Evolutionary conservation across 2,888 invertebrate genomes (phyloP), one percentile per base, ranked within the genome.

Genomic region (Cerceris ruficornis): DNA sequence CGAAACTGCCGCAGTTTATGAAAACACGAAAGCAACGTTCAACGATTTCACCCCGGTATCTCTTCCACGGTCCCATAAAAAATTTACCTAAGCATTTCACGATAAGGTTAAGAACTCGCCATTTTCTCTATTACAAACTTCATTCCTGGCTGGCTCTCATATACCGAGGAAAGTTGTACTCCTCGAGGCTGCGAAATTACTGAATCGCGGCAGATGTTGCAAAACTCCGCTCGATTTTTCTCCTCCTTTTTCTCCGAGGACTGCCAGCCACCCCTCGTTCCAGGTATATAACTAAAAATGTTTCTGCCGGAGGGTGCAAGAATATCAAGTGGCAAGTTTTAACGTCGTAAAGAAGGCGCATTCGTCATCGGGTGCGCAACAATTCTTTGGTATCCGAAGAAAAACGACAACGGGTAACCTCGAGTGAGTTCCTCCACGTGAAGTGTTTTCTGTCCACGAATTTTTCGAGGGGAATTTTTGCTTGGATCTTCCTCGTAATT

Each of bases 351-450:
- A 50, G 7, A 11, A 43, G 46, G 60, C 66, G 69, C 60, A 66
- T 67, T 75, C 65, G 52, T 69, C 28, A 39, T 50, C 60, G 66
- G 69, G 66, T 69, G 76, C 76, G 76, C 76, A 77, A 77, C 77
- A 77, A 75, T 77, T 73, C 57, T 13, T 46, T 67, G 41, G 50
- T 17, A 57, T 57, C 49, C 11, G 39, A 55, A 54, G 28, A 14
- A 59, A n/a, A 42, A 49, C 5, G 59, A n/a, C n/a, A 13, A 17
- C 7, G 52, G 59, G 5, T 50, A n/a, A 11, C n/a, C n/a, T 50
- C 43, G 39, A 75, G 65, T 69, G 76, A 28, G 69, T 75, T 65
- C 61, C 52, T 65, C 41, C 75, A 69, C 65, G 65, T 57, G n/a
- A n/a, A n/a, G n/a, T 52, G 0, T 52, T 52, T 7, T 77, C 61